phyloP scores from a whole-genome alignment of 2,113 vertebrate species.

The Meriones unguiculatus region DNA sequence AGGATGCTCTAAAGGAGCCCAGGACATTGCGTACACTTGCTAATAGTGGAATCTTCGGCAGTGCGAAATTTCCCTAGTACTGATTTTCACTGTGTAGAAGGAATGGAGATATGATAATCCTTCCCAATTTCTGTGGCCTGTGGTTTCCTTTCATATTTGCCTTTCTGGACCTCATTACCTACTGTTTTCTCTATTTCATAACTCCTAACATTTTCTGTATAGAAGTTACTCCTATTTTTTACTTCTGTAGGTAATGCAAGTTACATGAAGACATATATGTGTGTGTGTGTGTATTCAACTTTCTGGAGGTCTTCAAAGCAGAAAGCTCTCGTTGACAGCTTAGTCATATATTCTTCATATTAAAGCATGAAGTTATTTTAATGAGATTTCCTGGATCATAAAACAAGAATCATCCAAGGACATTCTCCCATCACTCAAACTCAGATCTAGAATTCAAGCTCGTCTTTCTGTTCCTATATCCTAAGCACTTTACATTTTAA shows the following conservation, averaged over 20 bases:
- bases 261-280: neutral
- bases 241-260: neutral
- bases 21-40: neutral
- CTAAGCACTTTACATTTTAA: neutral
- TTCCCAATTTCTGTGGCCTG: neutral
- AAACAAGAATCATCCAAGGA: neutral
- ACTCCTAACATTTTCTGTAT: neutral
- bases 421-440: neutral
- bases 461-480: neutral
- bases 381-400: neutral
- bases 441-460: neutral
- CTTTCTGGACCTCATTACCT: neutral
- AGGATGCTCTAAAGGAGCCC: conserved; percentile 15
- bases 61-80: neutral
- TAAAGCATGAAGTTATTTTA: neutral
- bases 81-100: conserved; percentile 31
- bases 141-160: neutral
- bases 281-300: neutral
- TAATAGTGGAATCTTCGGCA: neutral
- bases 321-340: neutral
- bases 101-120: neutral
- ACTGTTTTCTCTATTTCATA: neutral
- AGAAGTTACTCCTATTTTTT: neutral
- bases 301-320: conserved; percentile 18
- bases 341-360: neutral